phyloP scores from a whole-genome alignment of 2,888 invertebrate species.

The Schrankia costaestrigalis region DNA sequence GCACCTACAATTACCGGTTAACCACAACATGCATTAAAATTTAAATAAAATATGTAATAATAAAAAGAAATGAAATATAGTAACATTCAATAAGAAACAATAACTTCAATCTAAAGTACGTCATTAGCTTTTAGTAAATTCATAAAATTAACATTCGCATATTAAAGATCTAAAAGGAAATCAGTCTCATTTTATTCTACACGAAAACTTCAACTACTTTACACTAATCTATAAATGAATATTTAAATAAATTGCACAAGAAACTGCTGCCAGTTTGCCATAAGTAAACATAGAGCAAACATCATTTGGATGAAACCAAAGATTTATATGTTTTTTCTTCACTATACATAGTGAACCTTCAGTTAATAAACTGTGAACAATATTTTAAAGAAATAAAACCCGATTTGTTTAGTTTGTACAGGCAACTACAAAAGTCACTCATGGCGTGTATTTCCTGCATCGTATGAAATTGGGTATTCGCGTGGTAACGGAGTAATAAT shows the following conservation, averaged over 20 bases:
- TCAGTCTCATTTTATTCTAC: conserved; percentile 1
- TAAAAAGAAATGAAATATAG: no score
- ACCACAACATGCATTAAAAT: no score
- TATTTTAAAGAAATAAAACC: conserved; percentile 35
- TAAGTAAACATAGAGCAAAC: conserved; percentile 18
- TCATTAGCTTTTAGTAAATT: not conserved
- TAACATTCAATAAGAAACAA: no score
- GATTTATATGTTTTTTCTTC: conserved; percentile 31
- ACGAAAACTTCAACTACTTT: conserved; percentile 7
- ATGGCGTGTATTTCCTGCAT: no score
- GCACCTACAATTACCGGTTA: no score
- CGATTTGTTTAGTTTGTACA: no score
- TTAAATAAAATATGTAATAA: no score
- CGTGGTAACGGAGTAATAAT: no score
- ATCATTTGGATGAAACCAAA: conserved; percentile 15
- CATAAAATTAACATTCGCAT: not conserved
- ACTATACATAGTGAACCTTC: conserved; percentile 15
- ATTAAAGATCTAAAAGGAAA: not conserved
- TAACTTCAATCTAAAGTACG: no score
- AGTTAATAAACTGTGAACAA: conserved; percentile 39
- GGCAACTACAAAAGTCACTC: no score
- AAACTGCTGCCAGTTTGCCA: conserved; percentile 17
- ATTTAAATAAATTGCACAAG: conserved; percentile 7
- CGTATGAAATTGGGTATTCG: no score
- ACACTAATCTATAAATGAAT: conserved; percentile 3